A percentile compares a stretch with the other conserved stretches of the same genome.
Evolutionary conservation across 2,113 vertebrate genomes (phyloP).

Genomic region (Cyanoramphus novaezelandiae): DNA sequence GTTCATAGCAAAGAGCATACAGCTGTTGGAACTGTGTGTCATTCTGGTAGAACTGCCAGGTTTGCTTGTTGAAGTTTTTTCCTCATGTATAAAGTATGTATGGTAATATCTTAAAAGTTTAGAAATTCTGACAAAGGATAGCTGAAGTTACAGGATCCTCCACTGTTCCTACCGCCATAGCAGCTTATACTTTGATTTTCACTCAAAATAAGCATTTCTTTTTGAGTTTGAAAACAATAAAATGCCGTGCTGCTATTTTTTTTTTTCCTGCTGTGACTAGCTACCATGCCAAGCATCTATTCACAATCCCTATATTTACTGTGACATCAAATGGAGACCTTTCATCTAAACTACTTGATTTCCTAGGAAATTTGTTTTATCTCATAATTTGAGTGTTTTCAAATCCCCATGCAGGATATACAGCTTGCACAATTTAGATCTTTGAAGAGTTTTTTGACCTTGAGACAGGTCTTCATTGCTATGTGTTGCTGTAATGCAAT

Average conservation of each 20-base stretch:
- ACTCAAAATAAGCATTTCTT: not conserved
- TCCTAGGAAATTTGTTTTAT: not conserved
- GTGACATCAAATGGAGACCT: not conserved
- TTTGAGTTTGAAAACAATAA: not conserved
- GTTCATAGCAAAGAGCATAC: not conserved
- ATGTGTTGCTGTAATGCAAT: not conserved
- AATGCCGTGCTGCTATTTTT: not conserved
- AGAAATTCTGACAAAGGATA: not conserved
- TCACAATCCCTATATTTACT: not conserved
- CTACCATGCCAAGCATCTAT: not conserved
- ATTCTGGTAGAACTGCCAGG: not conserved
- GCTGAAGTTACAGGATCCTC: not conserved
- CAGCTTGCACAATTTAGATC: not conserved
- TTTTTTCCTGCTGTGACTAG: not conserved
- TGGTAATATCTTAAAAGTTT: not conserved
- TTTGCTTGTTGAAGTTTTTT: not conserved
- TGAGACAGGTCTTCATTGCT: not conserved
- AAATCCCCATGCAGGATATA: not conserved
- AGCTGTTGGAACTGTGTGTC: rapidly evolving
- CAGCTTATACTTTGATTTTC: not conserved
- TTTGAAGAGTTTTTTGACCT: not conserved
- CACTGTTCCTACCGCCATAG: not conserved
- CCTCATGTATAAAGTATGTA: not conserved
- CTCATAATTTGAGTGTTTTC: not conserved
- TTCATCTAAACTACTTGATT: not conserved